Base-by-base conservation (phyloP, 2,888 invertebrate species). In the Plebejus melissa region DNA sequence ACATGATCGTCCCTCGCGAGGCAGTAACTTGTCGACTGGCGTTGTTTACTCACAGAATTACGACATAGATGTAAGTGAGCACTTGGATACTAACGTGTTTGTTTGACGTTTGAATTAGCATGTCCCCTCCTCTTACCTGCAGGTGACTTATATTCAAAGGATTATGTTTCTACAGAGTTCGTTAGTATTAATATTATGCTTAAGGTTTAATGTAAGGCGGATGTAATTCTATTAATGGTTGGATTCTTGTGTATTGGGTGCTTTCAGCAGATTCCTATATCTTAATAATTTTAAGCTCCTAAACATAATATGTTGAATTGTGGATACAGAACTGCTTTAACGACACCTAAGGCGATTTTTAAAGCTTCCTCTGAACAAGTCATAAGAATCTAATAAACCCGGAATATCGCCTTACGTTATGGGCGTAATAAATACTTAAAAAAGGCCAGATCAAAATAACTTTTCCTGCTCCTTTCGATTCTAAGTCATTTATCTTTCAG, bases 401-500 rank as follows among this genome's bases (percentile, higher is more conserved):
- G 7, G 7, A 41, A 41, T 2, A 7, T 38, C 38, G 7, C 41
- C 41, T 41, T 41, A 41, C 41, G 41, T 41, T 41, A 6, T 41
- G 41, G 41, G 41, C 41, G 7, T 41, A 41, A 7, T 32, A 1
- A 32, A 22, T 22, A 22, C 22, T 22, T 22, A 22, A 22, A 41
- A 41, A 41, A 41, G 7, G 7, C 41, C 41, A 41, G 6, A 38
- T 38, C 38, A 38, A 38, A 38, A 38, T 38, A 6, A 38, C 38
- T 38, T 6, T 38, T 38, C 38, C 0, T 38, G 13, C 50, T 9
- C 50, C 13, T 57, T 16, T 57, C 58, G n/a, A 13, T 65, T 72
- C 6, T 72, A n/a, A 57, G 9, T 57, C 4, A 9, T 9, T 22
- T 38, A 16, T 75, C 57, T 54, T 74, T 1, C 94, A 98, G 98